These are phyloP conservation scores for Dryobotodes eremita DNA, from an alignment of 2,888 invertebrate species.

Conservation along the genomic window DNA sequence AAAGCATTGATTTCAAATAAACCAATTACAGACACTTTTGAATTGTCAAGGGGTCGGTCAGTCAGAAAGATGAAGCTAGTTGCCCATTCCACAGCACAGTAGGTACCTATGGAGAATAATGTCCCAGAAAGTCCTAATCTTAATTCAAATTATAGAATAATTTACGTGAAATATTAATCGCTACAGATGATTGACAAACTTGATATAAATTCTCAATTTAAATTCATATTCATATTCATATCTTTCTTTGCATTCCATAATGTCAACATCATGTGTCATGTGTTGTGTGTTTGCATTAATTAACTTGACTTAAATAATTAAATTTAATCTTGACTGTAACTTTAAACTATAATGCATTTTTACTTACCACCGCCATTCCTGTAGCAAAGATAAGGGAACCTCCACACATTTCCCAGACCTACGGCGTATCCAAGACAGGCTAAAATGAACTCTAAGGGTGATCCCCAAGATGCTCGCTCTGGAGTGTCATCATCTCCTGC, in stretches of 20 bases:
- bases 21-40: not conserved
- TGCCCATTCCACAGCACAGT: not conserved
- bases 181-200: not conserved
- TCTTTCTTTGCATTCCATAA: too few species aligned
- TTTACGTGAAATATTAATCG: not conserved
- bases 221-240: too few species aligned
- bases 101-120: not conserved
- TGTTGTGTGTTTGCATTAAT: too few species aligned
- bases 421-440: slow-evolving; percentile 95
- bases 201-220: not conserved
- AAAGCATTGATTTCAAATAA: not conserved
- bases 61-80: not conserved
- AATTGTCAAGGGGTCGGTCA: not conserved
- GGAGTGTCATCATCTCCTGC: slow-evolving; percentile 67
- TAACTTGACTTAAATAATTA: not conserved
- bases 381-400: slow-evolving; percentile 95
- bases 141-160: not conserved
- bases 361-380: slow-evolving; percentile 94
- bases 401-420: slow-evolving; percentile 95
- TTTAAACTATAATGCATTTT: not conserved
- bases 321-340: not conserved
- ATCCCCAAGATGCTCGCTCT: slow-evolving; percentile 91
- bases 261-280: too few species aligned
- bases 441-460: slow-evolving; percentile 93
- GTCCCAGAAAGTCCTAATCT: not conserved